Conservation (phyloP, 2,888 invertebrate genomes). For the Idaea biselata region DNA sequence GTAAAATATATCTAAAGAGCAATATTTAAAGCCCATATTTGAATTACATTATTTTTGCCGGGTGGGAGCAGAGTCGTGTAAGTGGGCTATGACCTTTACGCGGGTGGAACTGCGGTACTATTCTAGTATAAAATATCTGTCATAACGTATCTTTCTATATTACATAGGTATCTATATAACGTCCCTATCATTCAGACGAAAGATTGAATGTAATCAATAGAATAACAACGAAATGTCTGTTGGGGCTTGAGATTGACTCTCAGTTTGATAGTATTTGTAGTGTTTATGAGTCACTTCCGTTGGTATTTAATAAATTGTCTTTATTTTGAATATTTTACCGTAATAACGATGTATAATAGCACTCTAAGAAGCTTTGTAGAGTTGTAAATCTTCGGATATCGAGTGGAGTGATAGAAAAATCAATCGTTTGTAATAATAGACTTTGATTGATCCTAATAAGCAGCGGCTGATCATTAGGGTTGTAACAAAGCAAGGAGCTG, state of each 20-base stretch:
- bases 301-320: conserved; percentile 2
- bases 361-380: conserved; percentile 65
- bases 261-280: background rate
- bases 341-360: conserved; percentile 45
- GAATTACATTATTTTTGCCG: no score
- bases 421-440: conserved; percentile 63
- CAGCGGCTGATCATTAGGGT: conserved; percentile 73
- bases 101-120: no score
- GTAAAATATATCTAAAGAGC: no score
- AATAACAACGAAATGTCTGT: background rate
- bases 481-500: conserved; percentile 63
- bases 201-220: no score
- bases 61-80: no score
- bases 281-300: conserved; percentile 11
- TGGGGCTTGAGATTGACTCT: background rate
- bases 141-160: no score
- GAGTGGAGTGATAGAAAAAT: conserved; percentile 45
- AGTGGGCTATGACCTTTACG: no score
- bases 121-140: no score
- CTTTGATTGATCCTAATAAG: conserved; percentile 72
- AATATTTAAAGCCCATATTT: no score
- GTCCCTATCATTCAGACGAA: no score
- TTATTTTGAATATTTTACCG: conserved; percentile 3
- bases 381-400: conserved; percentile 59
- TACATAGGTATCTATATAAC: no score